Evolutionary conservation across 2,888 invertebrate species (phyloP), one percentile per base, ranked within the genome.

Genomic region (Cactoblastis cactorum): DNA sequence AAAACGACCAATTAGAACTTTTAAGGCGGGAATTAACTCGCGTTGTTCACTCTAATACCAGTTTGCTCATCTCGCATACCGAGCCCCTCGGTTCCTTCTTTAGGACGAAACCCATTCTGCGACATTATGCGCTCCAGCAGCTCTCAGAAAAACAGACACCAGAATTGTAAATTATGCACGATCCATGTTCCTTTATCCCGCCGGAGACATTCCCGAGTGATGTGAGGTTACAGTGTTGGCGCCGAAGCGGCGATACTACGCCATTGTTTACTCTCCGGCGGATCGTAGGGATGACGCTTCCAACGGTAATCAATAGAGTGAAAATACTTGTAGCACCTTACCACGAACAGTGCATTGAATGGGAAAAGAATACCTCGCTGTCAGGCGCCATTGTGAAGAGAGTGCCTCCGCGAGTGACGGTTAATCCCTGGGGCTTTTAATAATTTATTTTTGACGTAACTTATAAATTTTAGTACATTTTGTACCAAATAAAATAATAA

Each of bases 1-100:
- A 76, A 75, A 76, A 76, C 72, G 72, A 85, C 81, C 80, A 86
- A 86, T 87, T 87, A 84, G 77, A 86, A 71, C 76, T 77, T 79
- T 82, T 84, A 83, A 74, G 76, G 74, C 74, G 77, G 70, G 79
- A 83, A 82, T 85, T 84, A 84, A 75, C 80, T 77, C 71, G 70
- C 78, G 77, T 77, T 75, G 78, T 73, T 69, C 66, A 62, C 69
- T 59, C 65, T 60, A 65, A 62, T 59, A 58, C 50, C 61, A 56
- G 57, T 53, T 54, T 53, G 56, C 53, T 52, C 54, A 47, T 57
- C 53, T 51, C 51, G 56, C 57, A 65, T 65, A 60, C 56, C 53
- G 55, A 45, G 37, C n/a, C n/a, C 51, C 58, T 51, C 54, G 45
- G 18, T 32, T 38, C 39, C 28, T 38, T 17, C 52, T 56, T 53